A percentile compares a stretch with the other conserved stretches of the same genome.
Conservation (phyloP, 2,113 vertebrate genomes). For the Emydura subglobosa region DNA sequence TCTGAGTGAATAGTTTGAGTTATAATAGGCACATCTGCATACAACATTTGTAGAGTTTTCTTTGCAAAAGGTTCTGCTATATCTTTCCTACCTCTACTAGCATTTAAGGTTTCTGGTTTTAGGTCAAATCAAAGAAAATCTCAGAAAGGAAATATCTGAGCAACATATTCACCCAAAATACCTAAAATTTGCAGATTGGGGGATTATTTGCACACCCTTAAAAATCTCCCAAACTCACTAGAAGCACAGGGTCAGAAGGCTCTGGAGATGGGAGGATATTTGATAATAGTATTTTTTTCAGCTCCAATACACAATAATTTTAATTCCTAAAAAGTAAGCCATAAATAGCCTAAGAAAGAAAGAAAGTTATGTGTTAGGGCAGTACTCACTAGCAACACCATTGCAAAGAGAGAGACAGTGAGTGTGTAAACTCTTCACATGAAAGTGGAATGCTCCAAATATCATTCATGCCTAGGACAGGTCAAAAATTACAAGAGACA, state of each 20-base stretch:
- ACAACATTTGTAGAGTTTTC: neutral
- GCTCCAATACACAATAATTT: neutral
- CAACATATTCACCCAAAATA: neutral
- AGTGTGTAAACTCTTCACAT: neutral
- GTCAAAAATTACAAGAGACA: neutral
- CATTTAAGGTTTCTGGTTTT: neutral
- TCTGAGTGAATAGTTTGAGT: neutral
- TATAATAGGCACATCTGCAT: neutral
- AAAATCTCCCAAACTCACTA: neutral
- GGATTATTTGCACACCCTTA: neutral
- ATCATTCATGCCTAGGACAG: neutral
- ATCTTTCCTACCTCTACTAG: neutral
- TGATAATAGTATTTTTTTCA: neutral
- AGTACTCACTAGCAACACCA: conserved; percentile 20
- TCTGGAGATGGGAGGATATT: neutral
- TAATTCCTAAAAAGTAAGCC: neutral
- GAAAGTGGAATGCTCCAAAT: neutral
- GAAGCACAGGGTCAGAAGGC: neutral
- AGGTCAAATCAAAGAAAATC: neutral
- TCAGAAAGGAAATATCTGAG: neutral
- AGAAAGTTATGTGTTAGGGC: conserved; percentile 3
- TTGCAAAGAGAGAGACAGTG: conserved; percentile 23
- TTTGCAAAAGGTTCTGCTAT: neutral
- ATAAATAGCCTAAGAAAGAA: neutral
- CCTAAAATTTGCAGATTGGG: neutral